These are phyloP conservation scores for Prorops nasuta DNA, from an alignment of 1,140 invertebrate genomes.

Conservation along the genomic window DNA sequence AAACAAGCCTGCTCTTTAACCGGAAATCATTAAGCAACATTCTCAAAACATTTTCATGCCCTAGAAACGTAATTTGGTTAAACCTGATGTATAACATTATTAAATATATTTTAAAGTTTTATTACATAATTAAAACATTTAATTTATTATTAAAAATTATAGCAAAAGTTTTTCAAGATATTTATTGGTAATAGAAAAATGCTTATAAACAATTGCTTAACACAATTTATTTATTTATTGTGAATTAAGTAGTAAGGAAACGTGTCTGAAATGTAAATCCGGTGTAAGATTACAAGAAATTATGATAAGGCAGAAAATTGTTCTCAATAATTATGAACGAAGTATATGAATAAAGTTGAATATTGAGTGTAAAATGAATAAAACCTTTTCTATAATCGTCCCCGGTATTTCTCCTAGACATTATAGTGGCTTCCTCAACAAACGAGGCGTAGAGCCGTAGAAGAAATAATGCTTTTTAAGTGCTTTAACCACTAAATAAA, in stretches of 20 bases:
- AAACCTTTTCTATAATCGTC: conserved; percentile 55
- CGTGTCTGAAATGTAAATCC: not conserved
- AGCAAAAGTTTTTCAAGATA: not conserved
- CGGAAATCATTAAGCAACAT: conserved; percentile 49
- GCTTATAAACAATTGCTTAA: conserved; percentile 1
- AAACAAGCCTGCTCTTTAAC: conserved; percentile 54
- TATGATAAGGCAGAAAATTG: not conserved
- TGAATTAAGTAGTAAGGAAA: conserved; percentile 11
- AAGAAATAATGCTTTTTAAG: too few species aligned
- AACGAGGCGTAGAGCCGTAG: too few species aligned
- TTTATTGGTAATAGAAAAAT: conserved; percentile 5
- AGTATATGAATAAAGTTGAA: conserved; percentile 22
- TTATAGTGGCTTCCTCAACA: conserved; percentile 30
- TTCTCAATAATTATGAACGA: conserved; percentile 6
- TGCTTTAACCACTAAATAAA: too few species aligned
- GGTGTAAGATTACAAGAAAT: conserved; percentile 11
- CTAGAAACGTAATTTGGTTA: not conserved
- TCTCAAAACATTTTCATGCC: conserved; percentile 20
- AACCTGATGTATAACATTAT: not conserved
- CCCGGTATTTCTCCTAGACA: conserved; percentile 38
- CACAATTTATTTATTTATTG: conserved; percentile 11
- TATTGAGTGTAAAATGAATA: conserved; percentile 41
- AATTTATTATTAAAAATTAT: not conserved
- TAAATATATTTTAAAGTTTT: conserved; percentile 1
- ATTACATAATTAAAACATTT: conserved; percentile 1